Evolutionary conservation across 2,113 vertebrate species (phyloP).

Genomic region (Ellobius talpinus): DNA sequence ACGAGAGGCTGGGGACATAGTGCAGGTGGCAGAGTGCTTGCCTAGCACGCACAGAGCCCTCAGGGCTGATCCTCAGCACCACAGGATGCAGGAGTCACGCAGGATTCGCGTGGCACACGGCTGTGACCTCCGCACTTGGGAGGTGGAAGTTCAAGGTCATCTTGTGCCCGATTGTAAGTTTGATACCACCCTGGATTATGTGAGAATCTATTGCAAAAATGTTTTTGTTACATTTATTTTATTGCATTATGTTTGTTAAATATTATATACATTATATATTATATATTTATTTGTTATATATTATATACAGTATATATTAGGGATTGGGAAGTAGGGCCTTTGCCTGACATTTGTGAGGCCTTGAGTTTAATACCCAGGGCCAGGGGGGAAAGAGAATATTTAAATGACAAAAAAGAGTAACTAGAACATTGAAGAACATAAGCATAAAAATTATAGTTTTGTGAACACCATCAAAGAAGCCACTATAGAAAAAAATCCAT

Average conservation of each 20-base stretch:
- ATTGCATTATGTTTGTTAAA: neutral
- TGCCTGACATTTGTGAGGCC: neutral
- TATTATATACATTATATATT: neutral
- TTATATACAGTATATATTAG: neutral
- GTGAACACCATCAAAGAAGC: neutral
- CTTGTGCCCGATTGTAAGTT: neutral
- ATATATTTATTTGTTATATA: neutral
- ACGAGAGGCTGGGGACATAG: neutral
- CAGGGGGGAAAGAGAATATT: neutral
- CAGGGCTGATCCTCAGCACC: neutral
- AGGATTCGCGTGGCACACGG: rapidly evolving
- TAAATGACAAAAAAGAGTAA: constrained; percentile 31
- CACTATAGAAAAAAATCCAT: constrained; percentile 32
- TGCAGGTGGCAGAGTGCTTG: neutral
- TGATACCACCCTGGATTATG: neutral
- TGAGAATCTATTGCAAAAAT: neutral
- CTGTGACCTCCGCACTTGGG: neutral
- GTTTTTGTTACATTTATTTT: neutral
- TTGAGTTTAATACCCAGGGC: neutral
- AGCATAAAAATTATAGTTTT: constrained; percentile 40
- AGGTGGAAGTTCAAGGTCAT: neutral
- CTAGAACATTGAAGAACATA: constrained; percentile 31
- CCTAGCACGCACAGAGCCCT: neutral
- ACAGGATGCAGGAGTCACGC: neutral
- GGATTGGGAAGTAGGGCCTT: neutral